Evolutionary conservation across 2,888 invertebrate species (phyloP), one percentile per base, ranked within the genome.

Genomic region (Sarcophaga caerulescens): DNA sequence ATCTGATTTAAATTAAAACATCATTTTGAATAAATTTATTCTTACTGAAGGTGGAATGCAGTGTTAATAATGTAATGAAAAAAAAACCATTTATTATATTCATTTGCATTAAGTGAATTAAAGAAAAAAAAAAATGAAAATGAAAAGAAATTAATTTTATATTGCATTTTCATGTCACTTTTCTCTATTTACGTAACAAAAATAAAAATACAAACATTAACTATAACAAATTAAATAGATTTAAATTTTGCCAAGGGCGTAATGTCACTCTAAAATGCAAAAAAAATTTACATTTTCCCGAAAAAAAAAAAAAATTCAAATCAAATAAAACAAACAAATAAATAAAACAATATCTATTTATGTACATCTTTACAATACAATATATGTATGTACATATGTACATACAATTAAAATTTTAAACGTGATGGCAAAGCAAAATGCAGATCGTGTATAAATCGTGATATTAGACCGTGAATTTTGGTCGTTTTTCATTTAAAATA

Each of bases 221-320:
- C 12, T 52, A 52, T 14, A 52, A 59, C 77, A 75, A 79, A 60
- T 60, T 57, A 81, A 79, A 74, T 66, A 47, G 68, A 19, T 59
- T 77, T 5, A 66, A 83, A 74, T 75, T 84, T 69, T 84, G 86
- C 84, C 86, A 86, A 86, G 86, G 86, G 81, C 84, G 78, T 69
- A 84, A 69, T 86, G 86, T 84, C 86, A 86, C 70, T 75, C 70
- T 81, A 17, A 44, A 73, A 76, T 59, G 25, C 71, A 85, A 81
- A 81, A 70, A 63, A 68, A 70, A 25, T 44, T 23, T 47, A 14
- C 14, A 12, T 77, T 60, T 83, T 78, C 78, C 63, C 52, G 57
- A 68, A 74, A 82, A 71, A 12, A 35, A 44, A n/a, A n/a, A n/a
- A n/a, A n/a, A n/a, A n/a, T n/a, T n/a, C n/a, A n/a, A 76, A 45